Conservation (phyloP, 53 echinoderm and acorn worm species). For the Apostichopus leukothele region DNA sequence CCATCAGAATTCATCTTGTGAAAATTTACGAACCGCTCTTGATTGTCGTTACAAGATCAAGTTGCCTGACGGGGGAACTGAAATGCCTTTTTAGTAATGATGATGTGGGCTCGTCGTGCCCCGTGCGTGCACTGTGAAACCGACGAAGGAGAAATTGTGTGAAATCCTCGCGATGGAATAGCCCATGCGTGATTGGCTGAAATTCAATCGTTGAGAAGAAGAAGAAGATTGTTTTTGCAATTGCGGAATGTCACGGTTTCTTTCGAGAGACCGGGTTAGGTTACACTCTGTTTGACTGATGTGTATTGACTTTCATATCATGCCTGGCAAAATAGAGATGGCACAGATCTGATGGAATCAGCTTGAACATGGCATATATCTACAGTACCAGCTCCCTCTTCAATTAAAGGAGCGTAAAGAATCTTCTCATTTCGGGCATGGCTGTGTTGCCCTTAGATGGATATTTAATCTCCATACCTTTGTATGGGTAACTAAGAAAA, state of each 20-base stretch:
- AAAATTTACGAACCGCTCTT: neutral
- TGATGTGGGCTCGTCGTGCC: neutral
- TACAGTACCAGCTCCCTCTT: too few species aligned
- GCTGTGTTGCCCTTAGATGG: too few species aligned
- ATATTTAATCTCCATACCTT: too few species aligned
- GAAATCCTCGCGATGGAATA: constrained; percentile 2
- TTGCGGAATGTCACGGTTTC: constrained; percentile 27
- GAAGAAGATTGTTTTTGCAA: constrained; percentile 23
- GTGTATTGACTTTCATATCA: constrained; percentile 15
- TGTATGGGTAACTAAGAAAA: too few species aligned
- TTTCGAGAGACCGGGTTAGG: constrained; percentile 5
- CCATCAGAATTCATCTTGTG: neutral
- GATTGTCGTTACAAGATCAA: neutral
- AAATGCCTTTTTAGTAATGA: neutral
- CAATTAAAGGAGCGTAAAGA: too few species aligned
- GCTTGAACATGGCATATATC: too few species aligned
- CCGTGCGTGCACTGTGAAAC: neutral
- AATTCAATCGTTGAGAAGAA: constrained; percentile 1
- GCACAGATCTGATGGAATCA: neutral
- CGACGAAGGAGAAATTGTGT: constrained; percentile 11
- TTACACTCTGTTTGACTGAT: constrained; percentile 13
- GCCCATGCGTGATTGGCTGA: constrained; percentile 15
- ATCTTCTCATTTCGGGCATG: too few species aligned
- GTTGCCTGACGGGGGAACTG: neutral
- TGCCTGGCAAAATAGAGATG: neutral